A percentile compares a stretch with the other conserved stretches of the same genome.
Evolutionary conservation across 2,113 vertebrate species (phyloP).

Genomic region (Platichthys flesus): DNA sequence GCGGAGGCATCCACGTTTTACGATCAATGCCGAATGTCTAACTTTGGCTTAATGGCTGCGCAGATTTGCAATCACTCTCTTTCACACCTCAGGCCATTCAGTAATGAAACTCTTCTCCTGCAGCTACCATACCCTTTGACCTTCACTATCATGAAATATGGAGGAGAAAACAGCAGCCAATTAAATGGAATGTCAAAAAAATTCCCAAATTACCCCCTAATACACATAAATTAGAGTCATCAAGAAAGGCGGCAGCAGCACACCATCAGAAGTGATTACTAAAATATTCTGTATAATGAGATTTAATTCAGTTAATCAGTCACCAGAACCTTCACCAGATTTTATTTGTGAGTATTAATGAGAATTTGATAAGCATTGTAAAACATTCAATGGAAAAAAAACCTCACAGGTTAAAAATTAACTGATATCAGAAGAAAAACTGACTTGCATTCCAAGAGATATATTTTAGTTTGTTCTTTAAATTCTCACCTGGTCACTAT

Average conservation of each 20-base stretch:
- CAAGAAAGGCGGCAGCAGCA: too few species aligned
- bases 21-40: constrained; percentile 1
- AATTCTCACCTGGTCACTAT: not conserved
- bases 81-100: not conserved
- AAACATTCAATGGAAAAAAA: too few species aligned
- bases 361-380: too few species aligned
- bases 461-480: not conserved
- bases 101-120: not conserved
- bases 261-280: too few species aligned
- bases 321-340: not conserved
- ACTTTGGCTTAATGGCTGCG: not conserved
- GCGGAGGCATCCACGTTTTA: not conserved
- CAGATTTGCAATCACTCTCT: not conserved
- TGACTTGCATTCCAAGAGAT: not conserved
- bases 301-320: too few species aligned
- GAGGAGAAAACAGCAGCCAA: not conserved
- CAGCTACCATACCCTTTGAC: not conserved
- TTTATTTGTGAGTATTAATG: not conserved
- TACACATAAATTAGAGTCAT: too few species aligned
- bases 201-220: not conserved
- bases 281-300: too few species aligned
- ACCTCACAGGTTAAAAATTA: too few species aligned
- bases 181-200: not conserved
- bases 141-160: not conserved
- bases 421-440: too few species aligned